phyloP scores from a whole-genome alignment of 2,797 vertebrate species.

The Amniataba percoides region DNA sequence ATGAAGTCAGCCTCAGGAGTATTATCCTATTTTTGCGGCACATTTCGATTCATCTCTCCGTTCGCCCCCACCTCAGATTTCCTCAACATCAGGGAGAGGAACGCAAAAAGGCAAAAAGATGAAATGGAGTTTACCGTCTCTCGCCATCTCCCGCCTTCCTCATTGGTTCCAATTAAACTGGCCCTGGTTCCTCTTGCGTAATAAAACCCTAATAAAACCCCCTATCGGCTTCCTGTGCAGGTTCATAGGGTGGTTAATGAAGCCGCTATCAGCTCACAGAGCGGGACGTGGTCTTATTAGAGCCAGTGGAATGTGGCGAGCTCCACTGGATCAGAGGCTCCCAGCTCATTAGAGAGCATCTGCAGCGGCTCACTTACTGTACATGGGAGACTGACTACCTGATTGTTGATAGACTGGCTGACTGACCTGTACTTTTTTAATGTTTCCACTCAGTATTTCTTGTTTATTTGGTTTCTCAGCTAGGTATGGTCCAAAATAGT shows the following conservation, averaged over 20 bases:
- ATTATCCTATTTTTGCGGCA: conserved; percentile 63
- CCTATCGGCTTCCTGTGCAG: conserved; percentile 70
- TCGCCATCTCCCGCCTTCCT: conserved; percentile 48
- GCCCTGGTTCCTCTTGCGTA: conserved; percentile 63
- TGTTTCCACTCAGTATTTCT: conserved; percentile 5
- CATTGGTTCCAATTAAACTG: conserved; percentile 72
- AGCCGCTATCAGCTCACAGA: conserved; percentile 69
- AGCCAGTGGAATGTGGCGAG: conserved; percentile 67
- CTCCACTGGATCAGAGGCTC: conserved; percentile 63
- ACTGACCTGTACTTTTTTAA: conserved; percentile 41
- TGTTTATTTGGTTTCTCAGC: conserved; percentile 19
- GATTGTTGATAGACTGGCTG: not conserved
- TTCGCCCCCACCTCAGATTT: conserved; percentile 64
- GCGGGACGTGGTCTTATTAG: conserved; percentile 70
- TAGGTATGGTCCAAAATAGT: conserved; percentile 4
- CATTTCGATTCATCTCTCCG: conserved; percentile 63
- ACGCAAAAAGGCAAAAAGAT: conserved; percentile 57
- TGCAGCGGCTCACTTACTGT: conserved; percentile 53
- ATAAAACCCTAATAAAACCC: conserved; percentile 69
- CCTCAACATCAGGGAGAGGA: conserved; percentile 60
- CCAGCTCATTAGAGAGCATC: conserved; percentile 75
- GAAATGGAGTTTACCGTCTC: conserved; percentile 48
- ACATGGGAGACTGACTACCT: conserved; percentile 45
- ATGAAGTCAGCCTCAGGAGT: conserved; percentile 56
- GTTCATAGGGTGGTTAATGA: conserved; percentile 79